These are phyloP conservation scores for Melanotaenia duboulayi DNA, from an alignment of 2,113 vertebrate species.

Conservation along the genomic window DNA sequence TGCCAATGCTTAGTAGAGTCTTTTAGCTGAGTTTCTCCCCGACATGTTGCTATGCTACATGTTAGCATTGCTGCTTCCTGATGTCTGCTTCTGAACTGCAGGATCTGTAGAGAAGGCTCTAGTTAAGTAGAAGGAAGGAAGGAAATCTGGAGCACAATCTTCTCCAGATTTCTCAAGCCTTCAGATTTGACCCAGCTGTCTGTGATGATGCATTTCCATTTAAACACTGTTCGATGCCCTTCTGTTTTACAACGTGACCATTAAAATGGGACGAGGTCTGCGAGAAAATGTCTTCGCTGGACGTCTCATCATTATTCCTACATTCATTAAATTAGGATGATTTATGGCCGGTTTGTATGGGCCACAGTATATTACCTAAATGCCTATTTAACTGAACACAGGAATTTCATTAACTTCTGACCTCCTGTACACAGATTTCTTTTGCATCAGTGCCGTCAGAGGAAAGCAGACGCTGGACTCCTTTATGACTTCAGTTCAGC, in stretches of 20 bases:
- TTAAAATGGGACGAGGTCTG: slow-evolving; percentile 79
- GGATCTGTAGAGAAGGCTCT: too few species aligned
- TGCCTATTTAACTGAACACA: slow-evolving; percentile 83
- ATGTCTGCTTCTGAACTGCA: too few species aligned
- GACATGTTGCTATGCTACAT: too few species aligned
- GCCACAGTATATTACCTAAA: slow-evolving; percentile 81
- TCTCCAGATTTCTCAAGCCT: too few species aligned
- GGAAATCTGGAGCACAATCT: slow-evolving; percentile 39
- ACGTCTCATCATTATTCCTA: slow-evolving; percentile 84
- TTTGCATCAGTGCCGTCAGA: slow-evolving; percentile 51
- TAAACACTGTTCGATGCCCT: slow-evolving; percentile 78
- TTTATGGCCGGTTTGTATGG: slow-evolving; percentile 79
- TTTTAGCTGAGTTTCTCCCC: too few species aligned
- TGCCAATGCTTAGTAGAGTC: too few species aligned
- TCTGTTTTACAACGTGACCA: slow-evolving; percentile 79
- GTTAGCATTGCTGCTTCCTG: too few species aligned
- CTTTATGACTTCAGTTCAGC: slow-evolving; percentile 12
- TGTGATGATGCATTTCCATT: slow-evolving; percentile 76
- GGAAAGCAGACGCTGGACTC: slow-evolving; percentile 23
- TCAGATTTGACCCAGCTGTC: slow-evolving; percentile 71
- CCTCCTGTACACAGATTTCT: slow-evolving; percentile 73
- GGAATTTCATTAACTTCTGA: slow-evolving; percentile 87
- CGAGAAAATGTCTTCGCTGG: slow-evolving; percentile 78
- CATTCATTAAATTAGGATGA: slow-evolving; percentile 87
- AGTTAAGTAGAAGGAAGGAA: too few species aligned